phyloP scores from a whole-genome alignment of 2,797 vertebrate genomes.

The Remorina albescens region DNA sequence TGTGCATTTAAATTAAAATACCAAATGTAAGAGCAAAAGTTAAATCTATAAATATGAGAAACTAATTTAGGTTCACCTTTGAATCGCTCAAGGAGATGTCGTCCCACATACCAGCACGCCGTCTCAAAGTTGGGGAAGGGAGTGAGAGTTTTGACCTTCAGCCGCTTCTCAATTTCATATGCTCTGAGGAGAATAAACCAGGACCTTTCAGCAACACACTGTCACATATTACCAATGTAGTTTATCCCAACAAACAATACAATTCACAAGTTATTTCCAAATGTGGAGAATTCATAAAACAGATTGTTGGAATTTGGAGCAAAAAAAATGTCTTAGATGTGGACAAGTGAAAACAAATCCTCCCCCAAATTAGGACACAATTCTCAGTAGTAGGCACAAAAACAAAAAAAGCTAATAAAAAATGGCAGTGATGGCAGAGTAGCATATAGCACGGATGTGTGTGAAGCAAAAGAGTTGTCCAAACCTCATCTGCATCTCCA shows the following conservation, averaged over 20 bases:
- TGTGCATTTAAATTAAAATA: slow-evolving; percentile 24
- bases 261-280: slow-evolving; percentile 19
- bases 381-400: slow-evolving; percentile 1
- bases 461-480: slow-evolving; percentile 31
- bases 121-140: slow-evolving; percentile 98
- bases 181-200: slow-evolving; percentile 85
- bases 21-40: slow-evolving; percentile 4
- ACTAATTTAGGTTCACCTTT: slow-evolving; percentile 87
- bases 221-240: slow-evolving; percentile 13
- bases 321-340: slow-evolving; percentile 18
- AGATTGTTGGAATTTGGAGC: slow-evolving; percentile 15
- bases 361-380: slow-evolving; percentile 10
- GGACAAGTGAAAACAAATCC: slow-evolving; percentile 30
- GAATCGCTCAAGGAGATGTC: slow-evolving; percentile 93
- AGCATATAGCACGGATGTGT: not conserved
- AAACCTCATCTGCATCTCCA: slow-evolving; percentile 99
- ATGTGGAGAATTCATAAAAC: slow-evolving; percentile 36
- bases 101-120: slow-evolving; percentile 97
- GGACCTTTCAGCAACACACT: slow-evolving; percentile 31
- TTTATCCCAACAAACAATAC: slow-evolving; percentile 25
- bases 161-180: slow-evolving; percentile 95
- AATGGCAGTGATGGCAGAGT: not conserved
- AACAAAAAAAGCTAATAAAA: not conserved
- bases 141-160: slow-evolving; percentile 94
- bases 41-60: not conserved